phyloP scores from a whole-genome alignment of 1,140 invertebrate genomes.

The Drosophila grimshawi region DNA sequence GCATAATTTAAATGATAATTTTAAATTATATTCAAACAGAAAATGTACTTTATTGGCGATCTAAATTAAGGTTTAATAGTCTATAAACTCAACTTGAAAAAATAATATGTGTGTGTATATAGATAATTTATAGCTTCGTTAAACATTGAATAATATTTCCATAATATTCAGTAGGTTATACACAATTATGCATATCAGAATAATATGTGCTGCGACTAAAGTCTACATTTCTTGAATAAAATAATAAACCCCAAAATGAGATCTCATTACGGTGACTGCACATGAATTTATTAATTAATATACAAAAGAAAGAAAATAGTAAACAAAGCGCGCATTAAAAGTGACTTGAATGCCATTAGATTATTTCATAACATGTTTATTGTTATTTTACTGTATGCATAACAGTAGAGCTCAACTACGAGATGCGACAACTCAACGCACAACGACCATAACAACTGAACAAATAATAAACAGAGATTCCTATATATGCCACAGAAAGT shows the following conservation, averaged over 20 bases:
- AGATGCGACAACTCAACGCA: conserved; percentile 3
- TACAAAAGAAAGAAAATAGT: not conserved
- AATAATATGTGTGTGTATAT: too few relatives aligned
- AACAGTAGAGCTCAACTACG: not conserved
- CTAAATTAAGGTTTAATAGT: too few relatives aligned
- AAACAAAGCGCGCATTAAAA: too few relatives aligned
- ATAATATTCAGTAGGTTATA: too few relatives aligned
- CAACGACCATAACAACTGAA: conserved; percentile 8
- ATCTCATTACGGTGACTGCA: not conserved
- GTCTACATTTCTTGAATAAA: not conserved
- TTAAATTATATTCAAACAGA: not conserved
- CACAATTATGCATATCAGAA: too few relatives aligned
- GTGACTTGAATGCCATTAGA: not conserved
- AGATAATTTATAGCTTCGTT: too few relatives aligned
- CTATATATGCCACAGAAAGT: conserved; percentile 1
- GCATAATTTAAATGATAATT: not conserved
- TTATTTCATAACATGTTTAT: not conserved
- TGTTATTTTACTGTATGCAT: not conserved
- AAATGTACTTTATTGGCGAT: too few relatives aligned
- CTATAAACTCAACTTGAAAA: too few relatives aligned
- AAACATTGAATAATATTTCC: too few relatives aligned
- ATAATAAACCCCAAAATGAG: not conserved
- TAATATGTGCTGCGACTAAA: not conserved
- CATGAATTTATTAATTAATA: not conserved
- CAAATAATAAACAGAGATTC: conserved; percentile 16